Percentiles rank a stretch among this genome's conserved stretches.
phyloP scores from a whole-genome alignment of 2,888 invertebrate species.

The Notodonta ziczac region DNA sequence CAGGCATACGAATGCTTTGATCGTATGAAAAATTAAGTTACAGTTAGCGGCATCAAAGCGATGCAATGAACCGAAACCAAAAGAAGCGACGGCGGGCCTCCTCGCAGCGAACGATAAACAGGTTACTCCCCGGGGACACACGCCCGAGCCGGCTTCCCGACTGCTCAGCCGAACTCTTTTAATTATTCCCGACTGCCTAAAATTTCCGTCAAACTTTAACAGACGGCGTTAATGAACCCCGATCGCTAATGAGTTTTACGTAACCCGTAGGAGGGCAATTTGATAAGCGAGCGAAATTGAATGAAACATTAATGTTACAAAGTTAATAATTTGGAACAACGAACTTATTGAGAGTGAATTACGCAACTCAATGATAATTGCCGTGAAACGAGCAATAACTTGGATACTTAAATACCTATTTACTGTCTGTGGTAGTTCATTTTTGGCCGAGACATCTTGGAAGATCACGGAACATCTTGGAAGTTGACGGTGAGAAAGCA shows the following conservation, averaged over 20 bases:
- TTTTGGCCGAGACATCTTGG: no score
- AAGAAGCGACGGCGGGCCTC: slow-evolving; percentile 31
- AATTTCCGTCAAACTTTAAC: slow-evolving; percentile 49
- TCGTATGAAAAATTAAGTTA: slow-evolving; percentile 11
- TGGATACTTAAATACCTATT: neutral
- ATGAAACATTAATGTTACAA: slow-evolving; percentile 7
- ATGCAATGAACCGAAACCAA: slow-evolving; percentile 41
- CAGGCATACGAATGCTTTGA: slow-evolving; percentile 11
- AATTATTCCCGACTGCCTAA: slow-evolving; percentile 59
- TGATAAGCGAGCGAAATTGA: slow-evolving; percentile 27
- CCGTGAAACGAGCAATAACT: neutral
- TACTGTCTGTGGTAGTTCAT: no score
- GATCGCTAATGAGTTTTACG: slow-evolving; percentile 56
- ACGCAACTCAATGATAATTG: neutral
- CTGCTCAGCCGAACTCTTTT: slow-evolving; percentile 53
- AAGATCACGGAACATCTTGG: no score
- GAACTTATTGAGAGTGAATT: neutral
- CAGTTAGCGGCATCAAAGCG: slow-evolving; percentile 29
- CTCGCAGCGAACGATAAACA: slow-evolving; percentile 41
- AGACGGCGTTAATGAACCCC: slow-evolving; percentile 54
- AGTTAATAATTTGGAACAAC: neutral
- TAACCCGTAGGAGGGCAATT: slow-evolving; percentile 41
- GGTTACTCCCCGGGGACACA: slow-evolving; percentile 28
- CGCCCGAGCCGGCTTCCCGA: neutral
- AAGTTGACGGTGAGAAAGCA: no score